Base-by-base conservation (phyloP, 2,113 vertebrate genomes). In the Gymnobelideus leadbeateri region DNA sequence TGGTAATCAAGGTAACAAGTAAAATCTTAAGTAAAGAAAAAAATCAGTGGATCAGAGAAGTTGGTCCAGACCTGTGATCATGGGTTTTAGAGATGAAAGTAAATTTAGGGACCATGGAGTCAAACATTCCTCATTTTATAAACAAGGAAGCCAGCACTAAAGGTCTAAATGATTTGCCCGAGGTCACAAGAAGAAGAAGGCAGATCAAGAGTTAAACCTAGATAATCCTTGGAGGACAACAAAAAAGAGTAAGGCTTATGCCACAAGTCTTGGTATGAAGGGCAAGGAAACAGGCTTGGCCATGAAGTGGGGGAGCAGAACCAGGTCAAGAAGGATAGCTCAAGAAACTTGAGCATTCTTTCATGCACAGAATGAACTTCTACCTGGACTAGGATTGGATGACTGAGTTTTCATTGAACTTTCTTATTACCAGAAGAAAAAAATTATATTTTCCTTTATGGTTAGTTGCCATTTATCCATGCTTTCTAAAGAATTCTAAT, bases 381-480 rank as follows among this genome's bases (percentile, higher is more conserved):
- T 31, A 95, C 77, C 3, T 90, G 21, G 19, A 3, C 0, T 94
- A 90, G 46, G 49, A 57, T 11, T 47, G 61, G 26, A 90, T 92
- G 31, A 57, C 3, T 31, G 93, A 61, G 92, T 46, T 1, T 47
- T 68, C 10, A 51, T 3, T 16, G 61, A 1, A 92, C 51, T 55
- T 24, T 94, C 49, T 92, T 92, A 90, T 53, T 7, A 43, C 3
- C 12, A 91, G 25, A 91, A 61, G 49, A 92, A 93, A 51, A 94
- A 50, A n/a, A n/a, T n/a, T n/a, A 77, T 9, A 84, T 37, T 90
- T 92, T 91, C 90, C 43, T 51, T 51, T 21, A 43, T 43, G n/a
- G 6, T n/a, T 77, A 77, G 16, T 47, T 94, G 57, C 24, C 94
- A 49, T 93, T 93, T 16, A 93, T 84, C n/a, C 54, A 92, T 31